Evolutionary conservation across 2,113 vertebrate species (phyloP).

Genomic region (Diphyllodes magnificus): DNA sequence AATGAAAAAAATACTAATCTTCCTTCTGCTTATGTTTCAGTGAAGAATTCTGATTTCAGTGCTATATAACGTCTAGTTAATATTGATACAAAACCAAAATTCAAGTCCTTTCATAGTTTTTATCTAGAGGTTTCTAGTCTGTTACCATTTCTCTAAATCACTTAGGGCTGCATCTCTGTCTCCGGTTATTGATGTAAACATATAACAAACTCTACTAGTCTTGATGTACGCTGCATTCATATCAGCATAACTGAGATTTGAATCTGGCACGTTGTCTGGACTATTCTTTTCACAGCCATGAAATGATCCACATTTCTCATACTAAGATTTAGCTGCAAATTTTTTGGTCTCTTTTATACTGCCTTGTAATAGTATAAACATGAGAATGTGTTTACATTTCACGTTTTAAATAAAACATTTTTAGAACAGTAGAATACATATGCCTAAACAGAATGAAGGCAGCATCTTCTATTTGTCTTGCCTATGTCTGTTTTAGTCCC

Average conservation of each 20-base stretch:
- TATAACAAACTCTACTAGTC: neutral
- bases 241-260: neutral
- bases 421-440: slow-evolving; percentile 54
- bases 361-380: slow-evolving; percentile 59
- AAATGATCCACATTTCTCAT: slow-evolving; percentile 23
- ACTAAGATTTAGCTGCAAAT: slow-evolving; percentile 10
- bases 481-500: slow-evolving; percentile 6
- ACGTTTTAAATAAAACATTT: slow-evolving; percentile 60
- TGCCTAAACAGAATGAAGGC: slow-evolving; percentile 48
- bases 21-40: neutral
- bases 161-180: neutral
- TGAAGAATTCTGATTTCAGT: neutral
- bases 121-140: neutral
- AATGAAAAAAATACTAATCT: neutral
- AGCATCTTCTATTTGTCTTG: slow-evolving; percentile 52
- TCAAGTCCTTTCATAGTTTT: neutral
- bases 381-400: slow-evolving; percentile 59
- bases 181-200: neutral
- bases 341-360: slow-evolving; percentile 47
- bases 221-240: neutral
- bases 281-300: slow-evolving; percentile 45
- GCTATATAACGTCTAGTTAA: neutral
- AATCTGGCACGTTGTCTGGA: slow-evolving; percentile 19
- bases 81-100: neutral
- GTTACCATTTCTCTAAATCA: neutral